Base-by-base conservation (phyloP, 2,888 invertebrate species). In the Cepaea hortensis region DNA sequence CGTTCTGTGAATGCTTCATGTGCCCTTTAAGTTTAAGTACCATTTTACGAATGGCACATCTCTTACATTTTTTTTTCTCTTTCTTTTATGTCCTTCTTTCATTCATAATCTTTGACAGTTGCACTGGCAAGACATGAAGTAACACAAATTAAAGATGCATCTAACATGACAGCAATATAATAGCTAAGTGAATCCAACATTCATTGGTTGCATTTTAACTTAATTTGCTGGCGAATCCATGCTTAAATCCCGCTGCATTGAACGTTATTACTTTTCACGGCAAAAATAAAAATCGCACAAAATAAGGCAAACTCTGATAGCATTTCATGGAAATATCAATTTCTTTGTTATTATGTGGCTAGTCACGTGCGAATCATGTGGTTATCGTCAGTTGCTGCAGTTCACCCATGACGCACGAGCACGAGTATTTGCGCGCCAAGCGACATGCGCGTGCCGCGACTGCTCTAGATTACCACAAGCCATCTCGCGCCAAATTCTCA, bases 401-500 rank as follows among this genome's bases (percentile, higher is more conserved):
- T 23, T 23, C 61, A n/a, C 55, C 55, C 61, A 55, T 61, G 48
- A 23, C 61, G n/a, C 61, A 61, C 13, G 55, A 61, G 77, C 77
- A 75, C 76, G n/a, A n/a, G 55, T 55, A 55, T 77, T 55, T 55
- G 48, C 9, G 55, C 3, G 18, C 13, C 18, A 20, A 23, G 6
- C 50, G 77, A 61, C 61, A 77, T n/a, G n/a, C 11, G 61, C 55
- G 77, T 55, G 77, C n/a, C 50, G n/a, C 55, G 55, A 77, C 5
- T 55, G 50, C 55, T 61, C 7, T 55, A 55, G 77, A 77, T 61
- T 77, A 61, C 55, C 20, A 13, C 77, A 55, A 77, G 72, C 23
- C 50, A 77, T 77, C 77, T 77, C 77, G 55, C 77, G n/a, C 55
- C 77, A 77, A 15, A 61, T 55, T 61, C 23, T 23, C 55, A 23